Base-by-base conservation (phyloP, 2,113 vertebrate species). In the Pseudopodoces humilis region DNA sequence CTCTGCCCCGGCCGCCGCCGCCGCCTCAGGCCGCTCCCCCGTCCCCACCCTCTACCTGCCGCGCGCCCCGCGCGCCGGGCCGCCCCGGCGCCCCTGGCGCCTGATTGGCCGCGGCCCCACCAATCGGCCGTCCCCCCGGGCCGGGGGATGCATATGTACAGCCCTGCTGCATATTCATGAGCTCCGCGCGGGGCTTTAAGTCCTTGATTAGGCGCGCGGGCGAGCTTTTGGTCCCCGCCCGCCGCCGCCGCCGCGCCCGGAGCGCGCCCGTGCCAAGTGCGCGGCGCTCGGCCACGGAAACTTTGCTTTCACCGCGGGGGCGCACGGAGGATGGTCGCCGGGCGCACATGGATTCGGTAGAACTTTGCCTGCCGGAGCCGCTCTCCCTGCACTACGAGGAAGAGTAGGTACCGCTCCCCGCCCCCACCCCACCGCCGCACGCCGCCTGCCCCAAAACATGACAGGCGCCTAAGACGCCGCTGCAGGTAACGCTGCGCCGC, bases 381-480 rank as follows among this genome's bases (percentile, higher is more conserved):
- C 99, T 99, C 98, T 98, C 99, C 98, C 98, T 99, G 98, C 99
- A 99, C 99, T 99, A 99, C 99, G 99, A 99, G 98, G 99, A 99
- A 99, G 99, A 99, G 99, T 99, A 99, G 99, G 99, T 99, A 99
- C 98, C 99, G 98, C 98, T 99, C 98, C 97, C 96, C 85, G 86
- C 80, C 86, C 97, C 98, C 71, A 62, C 82, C 86, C 47, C 67
- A 56, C 47, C n/a, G 41, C 71, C 69, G 62, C 90, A 41, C 81
- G 65, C 91, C 60, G 64, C 68, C 59, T 55, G 24, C 49, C 72
- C 44, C 83, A 82, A 86, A 92, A 39, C 90, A 92, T 86, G 90
- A 86, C 77, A 85, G 88, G 53, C 70, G 60, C 70, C 15, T 83
- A 77, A 93, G 81, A 88, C 90, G 39, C 81, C n/a, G 94, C 86